Percentiles rank a stretch among this genome's conserved stretches.
These are phyloP conservation scores for Barypeithes pellucidus DNA, from an alignment of 2,888 invertebrate species.

Conservation along the genomic window DNA sequence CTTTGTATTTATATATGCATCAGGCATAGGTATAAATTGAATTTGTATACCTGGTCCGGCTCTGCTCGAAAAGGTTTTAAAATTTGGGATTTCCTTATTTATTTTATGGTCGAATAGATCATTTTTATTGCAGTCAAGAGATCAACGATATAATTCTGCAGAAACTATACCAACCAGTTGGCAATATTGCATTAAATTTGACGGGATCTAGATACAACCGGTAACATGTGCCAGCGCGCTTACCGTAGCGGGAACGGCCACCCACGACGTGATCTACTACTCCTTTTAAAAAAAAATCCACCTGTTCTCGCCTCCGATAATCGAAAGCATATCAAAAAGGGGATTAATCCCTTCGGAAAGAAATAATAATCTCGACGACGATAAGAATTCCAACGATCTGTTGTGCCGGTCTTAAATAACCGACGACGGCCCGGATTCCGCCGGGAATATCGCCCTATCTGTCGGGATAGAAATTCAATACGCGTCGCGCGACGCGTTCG, in stretches of 20 bases:
- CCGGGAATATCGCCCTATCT: constrained; percentile 35
- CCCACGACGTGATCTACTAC: background rate
- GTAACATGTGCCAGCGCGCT: too few relatives aligned
- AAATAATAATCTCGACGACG: constrained; percentile 13
- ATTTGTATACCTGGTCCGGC: too few relatives aligned
- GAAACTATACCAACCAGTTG: too few relatives aligned
- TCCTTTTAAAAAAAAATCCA: background rate
- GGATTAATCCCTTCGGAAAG: constrained; percentile 17
- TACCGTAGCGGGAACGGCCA: background rate
- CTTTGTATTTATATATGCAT: too few relatives aligned
- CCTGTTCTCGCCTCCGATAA: background rate
- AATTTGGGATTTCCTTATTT: too few relatives aligned
- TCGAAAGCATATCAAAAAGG: constrained; percentile 12
- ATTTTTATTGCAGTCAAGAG: too few relatives aligned
- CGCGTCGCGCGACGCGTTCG: constrained; percentile 8
- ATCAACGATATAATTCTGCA: too few relatives aligned
- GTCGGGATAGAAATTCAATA: constrained; percentile 44
- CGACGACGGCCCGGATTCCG: constrained; percentile 39
- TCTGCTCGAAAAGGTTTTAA: too few relatives aligned
- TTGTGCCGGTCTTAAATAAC: constrained; percentile 40
- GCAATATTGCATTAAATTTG: too few relatives aligned
- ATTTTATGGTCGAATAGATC: too few relatives aligned
- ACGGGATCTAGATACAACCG: too few relatives aligned
- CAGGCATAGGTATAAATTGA: too few relatives aligned
- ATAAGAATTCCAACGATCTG: constrained; percentile 37